Percentiles rank a stretch among this genome's conserved stretches.
phyloP scores from a whole-genome alignment of 2,888 invertebrate genomes.

The Pemphredon lugubris region DNA sequence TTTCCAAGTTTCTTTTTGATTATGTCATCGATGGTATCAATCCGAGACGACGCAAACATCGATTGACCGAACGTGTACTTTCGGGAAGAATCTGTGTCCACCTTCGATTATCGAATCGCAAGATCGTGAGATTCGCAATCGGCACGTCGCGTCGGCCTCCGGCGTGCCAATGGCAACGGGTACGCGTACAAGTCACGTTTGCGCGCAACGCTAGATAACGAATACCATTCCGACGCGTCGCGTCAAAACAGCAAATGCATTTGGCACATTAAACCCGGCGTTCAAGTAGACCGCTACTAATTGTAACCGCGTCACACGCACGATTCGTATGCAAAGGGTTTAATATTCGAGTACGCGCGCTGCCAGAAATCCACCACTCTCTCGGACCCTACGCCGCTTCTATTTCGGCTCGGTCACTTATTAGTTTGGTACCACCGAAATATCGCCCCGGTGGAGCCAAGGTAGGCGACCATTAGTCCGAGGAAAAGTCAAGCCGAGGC shows the following conservation, averaged over 20 bases:
- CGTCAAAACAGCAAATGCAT: conserved; percentile 29
- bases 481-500: conserved; percentile 54
- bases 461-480: conserved; percentile 58
- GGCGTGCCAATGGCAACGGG: no score
- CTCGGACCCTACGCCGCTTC: conserved; percentile 13
- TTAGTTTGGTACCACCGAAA: conserved; percentile 56
- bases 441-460: conserved; percentile 53
- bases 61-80: no score
- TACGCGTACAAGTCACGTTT: no score
- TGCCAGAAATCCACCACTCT: conserved; percentile 24
- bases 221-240: conserved; percentile 17
- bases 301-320: conserved; percentile 38
- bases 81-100: no score
- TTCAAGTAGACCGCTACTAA: conserved; percentile 47
- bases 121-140: no score
- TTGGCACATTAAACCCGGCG: conserved; percentile 26
- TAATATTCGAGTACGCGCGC: conserved; percentile 30
- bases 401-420: conserved; percentile 53
- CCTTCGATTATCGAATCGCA: no score
- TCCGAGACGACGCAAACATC: no score
- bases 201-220: no score
- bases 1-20: no score
- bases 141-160: no score
- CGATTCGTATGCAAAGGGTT: conserved; percentile 32
- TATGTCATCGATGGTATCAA: no score